phyloP scores from a whole-genome alignment of 2,888 invertebrate genomes.

The Nemotelus pantherinus region DNA sequence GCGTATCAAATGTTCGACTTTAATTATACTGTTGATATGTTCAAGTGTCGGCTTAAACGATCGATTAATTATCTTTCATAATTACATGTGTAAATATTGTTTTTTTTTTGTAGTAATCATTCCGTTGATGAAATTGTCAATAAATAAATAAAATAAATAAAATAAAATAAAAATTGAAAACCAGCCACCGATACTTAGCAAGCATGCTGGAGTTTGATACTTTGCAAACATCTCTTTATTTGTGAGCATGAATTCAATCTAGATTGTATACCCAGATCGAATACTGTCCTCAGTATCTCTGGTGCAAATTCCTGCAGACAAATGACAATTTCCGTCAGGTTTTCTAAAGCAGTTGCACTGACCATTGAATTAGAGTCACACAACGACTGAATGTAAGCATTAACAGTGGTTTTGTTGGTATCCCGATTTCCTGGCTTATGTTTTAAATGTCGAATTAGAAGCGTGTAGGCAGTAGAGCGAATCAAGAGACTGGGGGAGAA shows the following conservation, averaged over 20 bases:
- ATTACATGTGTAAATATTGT: no score
- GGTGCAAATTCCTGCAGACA: constrained; percentile 88
- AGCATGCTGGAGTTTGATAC: constrained; percentile 85
- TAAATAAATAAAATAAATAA: no score
- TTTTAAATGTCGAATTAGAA: constrained; percentile 77
- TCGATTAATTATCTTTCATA: no score
- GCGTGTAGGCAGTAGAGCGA: constrained; percentile 75
- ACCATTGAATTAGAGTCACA: constrained; percentile 83
- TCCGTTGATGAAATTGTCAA: no score
- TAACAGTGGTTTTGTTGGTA: constrained; percentile 73
- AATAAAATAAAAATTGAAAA: no score
- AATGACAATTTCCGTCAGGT: constrained; percentile 83
- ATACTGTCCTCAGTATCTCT: constrained; percentile 80
- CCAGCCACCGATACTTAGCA: no score
- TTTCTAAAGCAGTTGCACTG: constrained; percentile 80
- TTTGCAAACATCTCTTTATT: constrained; percentile 81
- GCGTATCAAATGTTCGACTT: no score
- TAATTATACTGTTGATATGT: no score
- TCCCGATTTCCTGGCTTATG: constrained; percentile 70
- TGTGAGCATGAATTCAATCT: constrained; percentile 79
- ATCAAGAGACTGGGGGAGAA: constrained; percentile 71
- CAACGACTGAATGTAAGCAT: constrained; percentile 82
- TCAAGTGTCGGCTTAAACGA: no score
- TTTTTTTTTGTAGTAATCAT: no score
- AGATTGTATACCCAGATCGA: constrained; percentile 82